Base-by-base conservation (phyloP, 2,113 vertebrate genomes). In the Leucoraja erinaceus region DNA sequence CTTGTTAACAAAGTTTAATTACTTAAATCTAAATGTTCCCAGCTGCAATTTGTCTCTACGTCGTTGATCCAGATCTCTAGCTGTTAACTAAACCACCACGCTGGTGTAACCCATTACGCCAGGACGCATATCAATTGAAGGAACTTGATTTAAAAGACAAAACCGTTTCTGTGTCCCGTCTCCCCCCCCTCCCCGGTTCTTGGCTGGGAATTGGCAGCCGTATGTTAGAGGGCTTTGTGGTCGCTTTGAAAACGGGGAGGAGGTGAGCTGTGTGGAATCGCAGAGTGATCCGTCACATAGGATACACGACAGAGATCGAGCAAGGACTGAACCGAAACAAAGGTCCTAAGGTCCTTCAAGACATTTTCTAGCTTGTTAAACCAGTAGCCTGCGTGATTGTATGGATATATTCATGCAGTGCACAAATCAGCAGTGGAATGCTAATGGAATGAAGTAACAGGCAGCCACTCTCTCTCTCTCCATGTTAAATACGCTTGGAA, bases 221-320 rank as follows among this genome's bases (percentile, higher is more conserved):
- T 63, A 31, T 88, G 83, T 88, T 16, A 88, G 83, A 28, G 28
- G 83, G 56, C 83, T 38, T 88, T 88, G 59, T 14, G 56, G 81
- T 86, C 28, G 81, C 81, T 56, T n/a, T 3, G 56, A 56, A 54
- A 86, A 86, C 81, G 6, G 5, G 28, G 81, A 86, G 10, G 56
- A 12, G 56, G 59, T 14, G 81, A 61, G 81, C 25, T n/a, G 54
- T 28, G 56, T 61, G 56, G 56, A 86, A n/a, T 59, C 25, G 25
- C 22, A 83, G 79, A 56, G 54, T 7, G 18, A 18, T 83, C 54
- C 47, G 56, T 84, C 10, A 54, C 25, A 25, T 59, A 84, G 7
- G 59, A 22, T 84, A 25, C 12, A 14, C n/a, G 25, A 63, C n/a
- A 22, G 79, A 59, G n/a, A n/a, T 86, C 28, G 8, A 88, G 28